A percentile compares a stretch with the other conserved stretches of the same genome.
Evolutionary conservation across 1,140 invertebrate genomes (phyloP).

Genomic region (Argopecten irradians): DNA sequence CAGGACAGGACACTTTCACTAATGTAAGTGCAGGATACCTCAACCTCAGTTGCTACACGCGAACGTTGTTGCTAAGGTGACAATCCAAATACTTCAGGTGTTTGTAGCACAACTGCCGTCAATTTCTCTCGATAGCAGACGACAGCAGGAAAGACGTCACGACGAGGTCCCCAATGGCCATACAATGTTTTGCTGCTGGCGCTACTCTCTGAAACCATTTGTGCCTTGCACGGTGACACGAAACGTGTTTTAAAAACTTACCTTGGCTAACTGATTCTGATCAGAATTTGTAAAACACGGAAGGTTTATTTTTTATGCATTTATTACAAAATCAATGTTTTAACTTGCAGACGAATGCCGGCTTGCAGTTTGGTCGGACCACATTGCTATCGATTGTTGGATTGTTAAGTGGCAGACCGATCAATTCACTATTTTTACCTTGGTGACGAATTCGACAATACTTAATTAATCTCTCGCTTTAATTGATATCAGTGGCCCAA

Average conservation of each 20-base stretch:
- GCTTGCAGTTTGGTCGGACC: not conserved
- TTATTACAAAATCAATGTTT: conserved; percentile 13
- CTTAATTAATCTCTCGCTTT: not conserved
- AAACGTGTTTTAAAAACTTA: not conserved
- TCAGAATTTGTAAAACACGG: not conserved
- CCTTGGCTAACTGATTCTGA: not conserved
- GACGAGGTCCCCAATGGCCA: not conserved
- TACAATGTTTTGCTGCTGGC: not conserved
- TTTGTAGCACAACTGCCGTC: not conserved
- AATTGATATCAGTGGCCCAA: not conserved
- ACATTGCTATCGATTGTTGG: not conserved
- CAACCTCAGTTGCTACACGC: not conserved
- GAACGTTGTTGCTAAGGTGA: not conserved
- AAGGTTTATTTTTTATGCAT: not conserved
- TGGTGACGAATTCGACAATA: conserved; percentile 4
- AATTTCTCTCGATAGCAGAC: not conserved
- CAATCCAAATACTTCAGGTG: not conserved
- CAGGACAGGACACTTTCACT: not conserved
- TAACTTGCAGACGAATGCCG: not conserved
- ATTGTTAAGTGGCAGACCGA: not conserved
- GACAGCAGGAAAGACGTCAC: not conserved
- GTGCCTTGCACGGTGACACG: not conserved
- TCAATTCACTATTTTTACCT: not conserved
- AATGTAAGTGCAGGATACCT: not conserved
- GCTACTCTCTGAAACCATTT: not conserved